Evolutionary conservation across 2,797 vertebrate genomes (phyloP).

Genomic region (Antennarius maculatus): DNA sequence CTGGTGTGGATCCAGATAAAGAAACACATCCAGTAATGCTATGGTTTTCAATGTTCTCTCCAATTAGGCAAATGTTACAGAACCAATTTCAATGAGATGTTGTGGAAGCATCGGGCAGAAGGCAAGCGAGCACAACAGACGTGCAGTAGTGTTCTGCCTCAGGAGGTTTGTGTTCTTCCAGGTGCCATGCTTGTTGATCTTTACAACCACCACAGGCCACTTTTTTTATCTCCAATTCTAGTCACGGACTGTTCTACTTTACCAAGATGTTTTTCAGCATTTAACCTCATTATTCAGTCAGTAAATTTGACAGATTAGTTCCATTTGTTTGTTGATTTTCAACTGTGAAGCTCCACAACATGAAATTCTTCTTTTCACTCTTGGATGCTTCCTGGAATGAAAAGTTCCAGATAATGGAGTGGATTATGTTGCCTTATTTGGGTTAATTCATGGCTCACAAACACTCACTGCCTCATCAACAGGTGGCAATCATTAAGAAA

Average conservation of each 20-base stretch:
- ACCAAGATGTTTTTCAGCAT: not conserved
- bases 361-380: not conserved
- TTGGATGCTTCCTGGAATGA: not conserved
- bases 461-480: not conserved
- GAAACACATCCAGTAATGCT: too few relatives aligned
- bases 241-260: not conserved
- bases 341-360: not conserved
- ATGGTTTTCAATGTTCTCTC: too few relatives aligned
- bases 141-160: too few relatives aligned
- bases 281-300: not conserved
- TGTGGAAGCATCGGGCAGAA: too few relatives aligned
- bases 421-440: not conserved
- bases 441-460: not conserved
- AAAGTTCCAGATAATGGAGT: not conserved
- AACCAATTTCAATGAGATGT: too few relatives aligned
- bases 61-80: too few relatives aligned
- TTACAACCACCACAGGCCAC: too few relatives aligned
- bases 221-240: not conserved
- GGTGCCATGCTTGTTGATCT: too few relatives aligned
- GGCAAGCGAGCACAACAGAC: too few relatives aligned
- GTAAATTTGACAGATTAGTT: not conserved
- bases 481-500: not conserved
- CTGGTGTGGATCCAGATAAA: too few relatives aligned
- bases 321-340: not conserved
- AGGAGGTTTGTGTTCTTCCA: too few relatives aligned